These are phyloP conservation scores for Limonius californicus DNA, from an alignment of 1,140 invertebrate genomes.

Conservation along the genomic window DNA sequence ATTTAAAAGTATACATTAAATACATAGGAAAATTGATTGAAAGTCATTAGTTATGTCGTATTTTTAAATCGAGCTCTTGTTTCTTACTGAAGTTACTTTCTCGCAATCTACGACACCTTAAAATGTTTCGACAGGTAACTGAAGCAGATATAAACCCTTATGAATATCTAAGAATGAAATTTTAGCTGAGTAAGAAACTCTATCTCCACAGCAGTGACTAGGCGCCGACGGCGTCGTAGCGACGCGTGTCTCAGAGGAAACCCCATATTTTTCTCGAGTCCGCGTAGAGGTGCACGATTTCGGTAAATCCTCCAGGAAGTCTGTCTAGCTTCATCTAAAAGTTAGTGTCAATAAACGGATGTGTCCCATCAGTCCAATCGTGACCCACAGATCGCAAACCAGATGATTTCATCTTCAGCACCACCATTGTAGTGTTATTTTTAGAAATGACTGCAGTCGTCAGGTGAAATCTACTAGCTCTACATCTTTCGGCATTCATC, in stretches of 20 bases:
- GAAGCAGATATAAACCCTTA: neutral
- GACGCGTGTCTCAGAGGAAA: slow-evolving; percentile 5
- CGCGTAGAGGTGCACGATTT: neutral
- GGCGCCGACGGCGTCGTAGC: neutral
- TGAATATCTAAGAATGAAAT: neutral
- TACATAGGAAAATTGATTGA: too few species aligned
- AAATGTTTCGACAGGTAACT: too few species aligned
- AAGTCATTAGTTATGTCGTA: too few species aligned
- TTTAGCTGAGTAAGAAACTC: slow-evolving; percentile 2
- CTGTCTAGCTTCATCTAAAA: neutral
- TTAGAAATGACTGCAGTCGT: slow-evolving; percentile 6
- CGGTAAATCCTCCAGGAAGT: too few species aligned
- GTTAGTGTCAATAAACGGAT: slow-evolving; percentile 2
- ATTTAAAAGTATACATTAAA: too few species aligned
- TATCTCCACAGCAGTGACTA: neutral
- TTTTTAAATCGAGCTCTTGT: too few species aligned
- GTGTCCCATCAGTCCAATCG: neutral
- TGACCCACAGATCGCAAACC: slow-evolving; percentile 3
- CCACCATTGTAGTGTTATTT: slow-evolving; percentile 5
- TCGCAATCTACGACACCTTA: too few species aligned
- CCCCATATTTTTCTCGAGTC: too few species aligned
- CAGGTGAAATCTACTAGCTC: slow-evolving; percentile 8
- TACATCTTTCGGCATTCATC: neutral
- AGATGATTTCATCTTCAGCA: slow-evolving; percentile 8
- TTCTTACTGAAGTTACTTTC: too few species aligned